Base-by-base conservation (phyloP, 2,888 invertebrate species). In the Heteropelma amictum region DNA sequence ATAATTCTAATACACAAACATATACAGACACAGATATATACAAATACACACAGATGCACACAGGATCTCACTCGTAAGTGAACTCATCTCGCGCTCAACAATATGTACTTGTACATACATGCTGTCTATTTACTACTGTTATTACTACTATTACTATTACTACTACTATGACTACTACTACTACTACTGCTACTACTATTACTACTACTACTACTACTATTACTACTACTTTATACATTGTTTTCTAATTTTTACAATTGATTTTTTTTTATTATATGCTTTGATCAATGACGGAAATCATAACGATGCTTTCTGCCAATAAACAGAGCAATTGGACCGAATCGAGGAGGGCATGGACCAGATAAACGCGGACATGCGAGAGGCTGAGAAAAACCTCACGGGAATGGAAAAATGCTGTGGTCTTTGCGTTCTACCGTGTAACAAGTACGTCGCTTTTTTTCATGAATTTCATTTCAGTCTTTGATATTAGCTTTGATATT, bases 351-450 rank as follows among this genome's bases (percentile, higher is more conserved):
- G 99, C 42, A 98, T 99, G 98, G 99, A 99, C 91, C 98, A 98
- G 91, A 99, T 99, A 91, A 99, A 99, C 91, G 95, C 97, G 79
- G 99, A 99, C 90, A 99, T 99, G 99, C 94, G 95, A 87, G 99
- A 99, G 90, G 99, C 99, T 14, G 99, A 99, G 91, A 99, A 99
- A 91, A 99, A 99, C 91, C 93, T 99, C 85, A 98, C 98, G 82
- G 99, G 99, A 80, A 98, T 99, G 98, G 99, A 99, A 92, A 99
- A 99, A 91, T 99, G 99, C 91, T 99, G 99, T 90, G 99, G 99
- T 72, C 94, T 99, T 86, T 99, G 99, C 91, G 98, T 98, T 72
- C 93, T 99, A 87, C 99, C 99, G 42, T 99, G 99, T 93, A 97
- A 98, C 92, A 98, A 98, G 98, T 98, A 92, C 90, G 94, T 33